Base-by-base conservation (phyloP, 2,888 invertebrate species). In the Seladonia tumulorum region DNA sequence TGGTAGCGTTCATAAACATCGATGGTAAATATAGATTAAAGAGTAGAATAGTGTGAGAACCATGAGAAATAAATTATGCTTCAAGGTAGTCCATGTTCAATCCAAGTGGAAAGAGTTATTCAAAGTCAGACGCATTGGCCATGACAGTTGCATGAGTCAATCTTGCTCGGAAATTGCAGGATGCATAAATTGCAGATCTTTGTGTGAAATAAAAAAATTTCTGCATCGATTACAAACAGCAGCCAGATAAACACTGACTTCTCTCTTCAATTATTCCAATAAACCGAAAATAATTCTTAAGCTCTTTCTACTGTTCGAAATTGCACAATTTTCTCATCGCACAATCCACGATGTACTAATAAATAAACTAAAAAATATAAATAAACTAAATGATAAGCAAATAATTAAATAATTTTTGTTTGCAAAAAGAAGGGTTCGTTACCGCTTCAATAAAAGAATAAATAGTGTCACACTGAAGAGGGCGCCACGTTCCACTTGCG, bases 401-500 rank as follows among this genome's bases (percentile, higher is more conserved):
- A n/a, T n/a, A 22, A n/a, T 57, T 57, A n/a, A 12, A 57, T 39
- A 10, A 68, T 39, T 63, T 63, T 7, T 8, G 22, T 68, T 39
- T 68, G 5, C 5, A n/a, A 12, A n/a, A 42, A 3, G 8, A 42
- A 42, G 5, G 4, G 4, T 12, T 42, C 2, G 70, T 42, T 70
- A 70, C 70, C 70, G 14, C 14, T 42, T n/a, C 42, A 39, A n/a
- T 70, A 12, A 60, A 42, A 39, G n/a, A 63, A 45, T 5, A 12
- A 63, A 63, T 35, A 7, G 4, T 16, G 29, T 22, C 12, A 49
- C 18, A 16, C 25, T 35, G 12, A 76, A 12, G n/a, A 70, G 14
- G 74, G 77, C 81, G 81, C 81, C 86, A 75, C 86, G 12, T 10
- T 16, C 42, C 35, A 45, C 14, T 25, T 18, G 14, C 16, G 18